Percentiles rank a stretch among this genome's conserved stretches.
Conservation (phyloP, 2,113 vertebrate species). For the Charina bottae region DNA sequence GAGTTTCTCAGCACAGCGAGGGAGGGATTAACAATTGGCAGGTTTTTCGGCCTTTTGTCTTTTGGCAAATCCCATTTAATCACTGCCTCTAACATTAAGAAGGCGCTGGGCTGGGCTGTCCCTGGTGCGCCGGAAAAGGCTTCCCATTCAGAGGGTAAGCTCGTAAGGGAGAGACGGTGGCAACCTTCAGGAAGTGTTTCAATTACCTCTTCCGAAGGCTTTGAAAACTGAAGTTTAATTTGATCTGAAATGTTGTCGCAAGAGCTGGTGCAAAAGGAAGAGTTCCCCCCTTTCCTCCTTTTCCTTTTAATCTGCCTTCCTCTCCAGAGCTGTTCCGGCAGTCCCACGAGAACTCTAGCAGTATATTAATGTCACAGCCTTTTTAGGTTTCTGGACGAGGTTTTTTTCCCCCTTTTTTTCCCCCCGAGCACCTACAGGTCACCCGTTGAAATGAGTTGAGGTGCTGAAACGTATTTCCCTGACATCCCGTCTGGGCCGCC, state of each 20-base stretch:
- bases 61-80: constrained; percentile 75
- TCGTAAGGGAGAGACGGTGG: constrained; percentile 51
- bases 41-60: constrained; percentile 72
- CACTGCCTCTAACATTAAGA: constrained; percentile 74
- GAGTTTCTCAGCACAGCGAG: constrained; percentile 74
- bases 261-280: constrained; percentile 30
- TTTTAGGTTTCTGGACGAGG: constrained; percentile 47
- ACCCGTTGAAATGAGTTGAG: constrained; percentile 58
- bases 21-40: constrained; percentile 73
- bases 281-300: neutral
- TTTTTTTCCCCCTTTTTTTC: constrained; percentile 11
- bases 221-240: constrained; percentile 69
- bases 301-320: neutral
- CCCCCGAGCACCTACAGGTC: constrained; percentile 33
- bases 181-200: constrained; percentile 73
- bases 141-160: constrained; percentile 38
- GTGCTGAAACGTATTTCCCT: constrained; percentile 62
- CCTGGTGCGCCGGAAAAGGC: too few species aligned
- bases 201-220: constrained; percentile 65
- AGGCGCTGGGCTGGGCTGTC: constrained; percentile 55
- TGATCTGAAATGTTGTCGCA: constrained; percentile 63
- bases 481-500: constrained; percentile 46
- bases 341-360: constrained; percentile 27
- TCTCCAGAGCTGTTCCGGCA: constrained; percentile 40
- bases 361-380: constrained; percentile 56